Conservation (phyloP, 2,113 vertebrate genomes). For the Cheilinus undulatus region DNA sequence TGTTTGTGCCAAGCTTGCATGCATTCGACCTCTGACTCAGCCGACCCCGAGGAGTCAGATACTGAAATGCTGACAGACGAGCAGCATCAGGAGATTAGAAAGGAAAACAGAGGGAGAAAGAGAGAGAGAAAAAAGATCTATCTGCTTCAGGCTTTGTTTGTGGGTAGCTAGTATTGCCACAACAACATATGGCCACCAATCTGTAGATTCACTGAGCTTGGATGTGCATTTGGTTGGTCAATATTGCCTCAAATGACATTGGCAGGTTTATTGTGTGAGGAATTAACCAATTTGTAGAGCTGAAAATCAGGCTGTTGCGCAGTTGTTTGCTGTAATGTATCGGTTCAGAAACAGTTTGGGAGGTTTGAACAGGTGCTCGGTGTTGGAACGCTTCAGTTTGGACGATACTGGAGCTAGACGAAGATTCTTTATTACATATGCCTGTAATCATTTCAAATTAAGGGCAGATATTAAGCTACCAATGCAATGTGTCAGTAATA, state of each 20-base stretch:
- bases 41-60: conserved; percentile 61
- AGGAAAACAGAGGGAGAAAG: background rate
- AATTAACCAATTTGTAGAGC: conserved; percentile 67
- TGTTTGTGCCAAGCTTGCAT: conserved; percentile 46
- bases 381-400: conserved; percentile 36
- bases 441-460: conserved; percentile 23
- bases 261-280: conserved; percentile 60
- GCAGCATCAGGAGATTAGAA: conserved; percentile 53
- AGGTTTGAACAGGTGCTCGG: conserved; percentile 52
- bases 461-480: conserved; percentile 7
- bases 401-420: background rate
- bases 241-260: conserved; percentile 60
- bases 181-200: conserved; percentile 79
- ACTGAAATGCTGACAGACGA: conserved; percentile 69
- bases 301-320: conserved; percentile 55
- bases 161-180: conserved; percentile 68
- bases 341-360: conserved; percentile 33
- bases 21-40: conserved; percentile 69
- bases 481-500: background rate
- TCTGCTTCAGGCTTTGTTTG: conserved; percentile 63
- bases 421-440: conserved; percentile 23
- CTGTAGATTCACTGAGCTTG: conserved; percentile 69
- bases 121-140: conserved; percentile 1
- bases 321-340: conserved; percentile 53
- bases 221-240: conserved; percentile 72